phyloP scores from a whole-genome alignment of 2,888 invertebrate species.

The Anaspis maculata region DNA sequence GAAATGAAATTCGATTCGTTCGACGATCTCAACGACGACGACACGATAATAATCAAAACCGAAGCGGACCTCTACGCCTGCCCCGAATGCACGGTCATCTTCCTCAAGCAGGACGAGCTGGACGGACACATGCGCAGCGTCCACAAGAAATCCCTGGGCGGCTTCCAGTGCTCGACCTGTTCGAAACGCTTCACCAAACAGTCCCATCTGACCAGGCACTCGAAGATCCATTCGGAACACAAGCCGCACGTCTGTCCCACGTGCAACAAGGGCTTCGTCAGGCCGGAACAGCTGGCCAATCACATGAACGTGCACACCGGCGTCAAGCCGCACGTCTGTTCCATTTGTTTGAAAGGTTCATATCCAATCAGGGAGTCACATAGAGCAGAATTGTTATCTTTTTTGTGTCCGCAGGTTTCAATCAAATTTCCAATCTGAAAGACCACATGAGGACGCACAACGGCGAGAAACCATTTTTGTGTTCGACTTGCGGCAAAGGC shows the following conservation, averaged over 20 bases:
- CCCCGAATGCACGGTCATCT: slow-evolving; percentile 18
- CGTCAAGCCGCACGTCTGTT: slow-evolving; percentile 49
- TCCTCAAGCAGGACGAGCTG: slow-evolving; percentile 22
- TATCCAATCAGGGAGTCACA: background rate
- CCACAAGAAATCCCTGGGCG: slow-evolving; percentile 6
- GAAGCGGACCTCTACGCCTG: slow-evolving; percentile 22
- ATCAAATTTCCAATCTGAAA: slow-evolving; percentile 42
- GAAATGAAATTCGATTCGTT: slow-evolving; percentile 20
- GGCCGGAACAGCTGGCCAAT: slow-evolving; percentile 49
- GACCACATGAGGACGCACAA: slow-evolving; percentile 44
- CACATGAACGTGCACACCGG: slow-evolving; percentile 53
- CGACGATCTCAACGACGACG: slow-evolving; percentile 16
- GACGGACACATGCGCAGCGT: slow-evolving; percentile 19
- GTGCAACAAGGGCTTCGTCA: slow-evolving; percentile 50
- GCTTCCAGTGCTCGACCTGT: slow-evolving; percentile 44
- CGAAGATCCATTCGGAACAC: slow-evolving; percentile 47
- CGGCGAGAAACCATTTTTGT: slow-evolving; percentile 42
- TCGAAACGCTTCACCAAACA: slow-evolving; percentile 46
- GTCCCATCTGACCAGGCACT: slow-evolving; percentile 45
- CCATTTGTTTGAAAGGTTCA: slow-evolving; percentile 49
- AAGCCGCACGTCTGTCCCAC: slow-evolving; percentile 47
- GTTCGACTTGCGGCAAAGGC: slow-evolving; percentile 42
- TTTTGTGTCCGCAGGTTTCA: slow-evolving; percentile 35
- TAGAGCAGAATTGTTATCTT: background rate
- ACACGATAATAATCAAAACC: slow-evolving; percentile 13